Evolutionary conservation across 2,888 invertebrate genomes (phyloP).

Genomic region (Brachynemurus nebulosus): DNA sequence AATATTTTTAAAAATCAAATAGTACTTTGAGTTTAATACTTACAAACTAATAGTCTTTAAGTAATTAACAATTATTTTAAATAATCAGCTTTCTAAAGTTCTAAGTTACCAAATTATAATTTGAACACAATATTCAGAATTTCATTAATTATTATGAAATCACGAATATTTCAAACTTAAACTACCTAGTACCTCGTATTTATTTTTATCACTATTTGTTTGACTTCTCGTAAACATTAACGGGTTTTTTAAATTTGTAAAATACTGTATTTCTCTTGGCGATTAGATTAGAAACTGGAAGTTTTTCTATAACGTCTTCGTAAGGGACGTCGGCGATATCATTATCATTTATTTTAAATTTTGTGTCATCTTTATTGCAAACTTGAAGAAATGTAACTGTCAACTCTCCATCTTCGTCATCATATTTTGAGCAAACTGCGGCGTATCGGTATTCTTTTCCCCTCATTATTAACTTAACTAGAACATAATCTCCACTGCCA

Average conservation of each 20-base stretch:
- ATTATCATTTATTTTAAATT: conserved; percentile 18
- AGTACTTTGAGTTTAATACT: not conserved
- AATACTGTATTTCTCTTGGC: conserved; percentile 13
- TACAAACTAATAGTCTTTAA: not conserved
- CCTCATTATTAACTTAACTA: conserved; percentile 13
- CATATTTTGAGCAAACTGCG: conserved; percentile 13
- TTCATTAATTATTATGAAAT: not conserved
- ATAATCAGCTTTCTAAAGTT: not conserved
- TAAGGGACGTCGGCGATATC: conserved; percentile 18
- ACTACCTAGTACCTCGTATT: not conserved
- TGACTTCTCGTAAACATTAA: not conserved
- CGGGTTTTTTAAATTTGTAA: not conserved
- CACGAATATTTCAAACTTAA: not conserved
- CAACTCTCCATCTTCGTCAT: conserved; percentile 13
- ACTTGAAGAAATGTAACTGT: conserved; percentile 17
- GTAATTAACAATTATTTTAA: not conserved
- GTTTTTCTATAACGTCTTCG: conserved; percentile 17
- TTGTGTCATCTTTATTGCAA: conserved; percentile 16
- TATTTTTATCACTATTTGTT: not conserved
- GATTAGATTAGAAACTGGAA: conserved; percentile 14
- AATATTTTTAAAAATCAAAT: not conserved
- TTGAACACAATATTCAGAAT: not conserved
- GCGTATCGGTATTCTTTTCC: conserved; percentile 17
- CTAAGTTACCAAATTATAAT: not conserved
- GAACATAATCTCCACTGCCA: conserved; percentile 16